phyloP scores from a whole-genome alignment of 2,113 vertebrate species.

The Lamprotornis superbus region DNA sequence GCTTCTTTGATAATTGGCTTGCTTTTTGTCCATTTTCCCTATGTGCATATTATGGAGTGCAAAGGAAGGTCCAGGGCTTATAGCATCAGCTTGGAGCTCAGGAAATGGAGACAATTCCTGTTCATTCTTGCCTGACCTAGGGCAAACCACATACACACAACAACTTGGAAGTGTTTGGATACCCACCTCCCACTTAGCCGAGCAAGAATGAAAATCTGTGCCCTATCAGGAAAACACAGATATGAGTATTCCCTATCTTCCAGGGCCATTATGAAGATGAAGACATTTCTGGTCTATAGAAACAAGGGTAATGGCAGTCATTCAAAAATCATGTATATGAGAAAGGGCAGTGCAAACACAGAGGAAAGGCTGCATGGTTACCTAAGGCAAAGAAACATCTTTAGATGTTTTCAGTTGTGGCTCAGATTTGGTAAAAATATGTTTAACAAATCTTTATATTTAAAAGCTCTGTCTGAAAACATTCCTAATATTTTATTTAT shows the following conservation, averaged over 20 bases:
- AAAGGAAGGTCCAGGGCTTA: neutral
- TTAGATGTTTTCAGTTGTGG: neutral
- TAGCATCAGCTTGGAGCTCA: neutral
- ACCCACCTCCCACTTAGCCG: neutral
- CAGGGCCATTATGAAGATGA: neutral
- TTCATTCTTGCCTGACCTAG: neutral
- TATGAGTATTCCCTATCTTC: neutral
- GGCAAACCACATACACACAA: neutral
- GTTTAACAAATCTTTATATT: neutral
- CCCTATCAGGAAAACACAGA: neutral
- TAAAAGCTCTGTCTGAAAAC: slow-evolving; percentile 18
- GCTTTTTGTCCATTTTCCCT: neutral
- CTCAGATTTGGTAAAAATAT: slow-evolving; percentile 3
- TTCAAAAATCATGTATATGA: neutral
- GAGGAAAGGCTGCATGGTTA: neutral
- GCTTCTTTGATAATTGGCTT: neutral
- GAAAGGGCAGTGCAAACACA: neutral
- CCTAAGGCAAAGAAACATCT: neutral
- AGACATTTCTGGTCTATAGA: neutral
- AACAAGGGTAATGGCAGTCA: neutral
- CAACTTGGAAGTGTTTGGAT: neutral
- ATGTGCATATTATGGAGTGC: accelerated
- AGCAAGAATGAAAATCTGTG: neutral
- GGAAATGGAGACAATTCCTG: neutral
- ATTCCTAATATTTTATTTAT: neutral